phyloP scores from a whole-genome alignment of 1,140 invertebrate species.

The Tribolium madens region DNA sequence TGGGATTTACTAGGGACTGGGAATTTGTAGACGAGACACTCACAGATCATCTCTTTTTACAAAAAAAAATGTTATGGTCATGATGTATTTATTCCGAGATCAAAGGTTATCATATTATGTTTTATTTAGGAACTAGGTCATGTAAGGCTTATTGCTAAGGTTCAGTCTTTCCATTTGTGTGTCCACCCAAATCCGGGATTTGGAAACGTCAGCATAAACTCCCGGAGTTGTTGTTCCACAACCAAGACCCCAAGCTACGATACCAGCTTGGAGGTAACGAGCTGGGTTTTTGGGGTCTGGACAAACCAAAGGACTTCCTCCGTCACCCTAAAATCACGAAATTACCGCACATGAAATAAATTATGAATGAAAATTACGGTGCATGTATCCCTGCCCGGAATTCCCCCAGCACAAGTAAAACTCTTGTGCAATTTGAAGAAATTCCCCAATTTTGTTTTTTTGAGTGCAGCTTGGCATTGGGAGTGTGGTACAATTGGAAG shows the following conservation, averaged over 20 bases:
- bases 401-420: conserved; percentile 72
- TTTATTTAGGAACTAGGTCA: conserved; percentile 26
- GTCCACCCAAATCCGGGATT: conserved; percentile 76
- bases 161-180: conserved; percentile 68
- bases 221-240: conserved; percentile 73
- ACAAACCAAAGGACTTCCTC: conserved; percentile 72
- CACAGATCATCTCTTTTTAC: no score
- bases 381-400: conserved; percentile 75
- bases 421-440: conserved; percentile 67
- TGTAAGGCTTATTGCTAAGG: conserved; percentile 56
- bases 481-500: conserved; percentile 63
- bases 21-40: not conserved
- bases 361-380: conserved; percentile 65
- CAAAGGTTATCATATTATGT: not conserved
- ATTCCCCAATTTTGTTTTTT: conserved; percentile 65
- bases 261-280: conserved; percentile 71
- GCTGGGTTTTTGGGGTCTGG: conserved; percentile 61
- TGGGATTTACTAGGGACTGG: not conserved
- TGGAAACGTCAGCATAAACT: conserved; percentile 76
- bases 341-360: not conserved
- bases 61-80: no score
- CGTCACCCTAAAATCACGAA: conserved; percentile 68
- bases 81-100: not conserved
- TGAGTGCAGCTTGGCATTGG: conserved; percentile 65
- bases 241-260: conserved; percentile 78